These are phyloP conservation scores for Anniella stebbinsi DNA, from an alignment of 2,797 vertebrate genomes.

Conservation along the genomic window DNA sequence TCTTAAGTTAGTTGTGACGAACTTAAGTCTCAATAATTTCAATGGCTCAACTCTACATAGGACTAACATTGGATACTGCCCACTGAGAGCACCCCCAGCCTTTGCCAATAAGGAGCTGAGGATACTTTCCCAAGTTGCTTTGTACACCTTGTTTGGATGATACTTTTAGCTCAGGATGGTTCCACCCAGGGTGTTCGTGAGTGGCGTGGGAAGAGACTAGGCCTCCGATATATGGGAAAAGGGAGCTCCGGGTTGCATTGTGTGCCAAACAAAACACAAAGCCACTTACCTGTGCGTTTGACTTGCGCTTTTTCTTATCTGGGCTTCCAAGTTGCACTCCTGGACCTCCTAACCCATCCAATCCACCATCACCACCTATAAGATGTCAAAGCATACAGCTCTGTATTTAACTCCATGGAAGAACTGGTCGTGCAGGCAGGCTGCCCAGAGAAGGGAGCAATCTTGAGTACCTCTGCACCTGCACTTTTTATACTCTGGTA, in stretches of 20 bases:
- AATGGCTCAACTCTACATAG: too few relatives aligned
- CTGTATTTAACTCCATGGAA: slow-evolving; percentile 47
- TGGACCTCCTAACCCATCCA: slow-evolving; percentile 85
- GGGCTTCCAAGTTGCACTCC: slow-evolving; percentile 84
- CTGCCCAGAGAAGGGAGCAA: neutral
- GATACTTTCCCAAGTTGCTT: neutral
- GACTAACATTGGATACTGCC: too few relatives aligned
- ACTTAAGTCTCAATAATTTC: too few relatives aligned
- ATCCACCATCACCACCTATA: slow-evolving; percentile 84
- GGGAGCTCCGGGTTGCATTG: too few relatives aligned
- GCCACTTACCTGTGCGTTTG: slow-evolving; percentile 82
- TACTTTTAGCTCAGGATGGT: neutral
- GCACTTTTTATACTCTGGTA: neutral
- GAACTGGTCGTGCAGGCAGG: neutral
- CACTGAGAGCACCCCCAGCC: neutral
- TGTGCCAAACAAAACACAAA: neutral
- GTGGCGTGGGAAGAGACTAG: neutral
- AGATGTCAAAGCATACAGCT: slow-evolving; percentile 59
- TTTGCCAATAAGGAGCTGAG: neutral
- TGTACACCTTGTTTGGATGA: neutral
- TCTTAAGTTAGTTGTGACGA: too few relatives aligned
- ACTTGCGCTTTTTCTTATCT: slow-evolving; percentile 89
- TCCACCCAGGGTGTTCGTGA: neutral
- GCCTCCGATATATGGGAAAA: neutral
- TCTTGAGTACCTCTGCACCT: neutral